Conservation (phyloP, 1,140 invertebrate genomes). For the Laupala kohalensis region DNA sequence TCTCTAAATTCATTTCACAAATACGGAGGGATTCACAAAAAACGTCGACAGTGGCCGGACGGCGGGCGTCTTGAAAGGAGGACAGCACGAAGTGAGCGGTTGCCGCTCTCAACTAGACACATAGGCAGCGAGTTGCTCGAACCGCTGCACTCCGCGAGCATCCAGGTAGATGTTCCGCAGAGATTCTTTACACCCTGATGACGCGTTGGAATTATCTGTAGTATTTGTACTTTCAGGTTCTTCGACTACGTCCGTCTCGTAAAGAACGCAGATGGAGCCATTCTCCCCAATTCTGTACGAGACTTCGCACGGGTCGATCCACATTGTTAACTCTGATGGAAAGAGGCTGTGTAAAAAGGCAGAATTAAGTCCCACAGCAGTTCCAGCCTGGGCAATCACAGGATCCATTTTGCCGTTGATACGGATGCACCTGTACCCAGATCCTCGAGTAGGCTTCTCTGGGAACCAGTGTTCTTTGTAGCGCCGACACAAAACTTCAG, state of each 20-base stretch:
- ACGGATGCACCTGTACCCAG: constrained; percentile 48
- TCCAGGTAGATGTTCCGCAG: constrained; percentile 20
- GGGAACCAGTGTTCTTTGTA: constrained; percentile 56
- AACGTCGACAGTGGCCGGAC: constrained; percentile 4
- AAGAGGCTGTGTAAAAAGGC: constrained; percentile 38
- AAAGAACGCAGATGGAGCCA: constrained; percentile 52
- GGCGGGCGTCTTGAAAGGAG: background rate
- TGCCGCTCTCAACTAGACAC: constrained; percentile 23
- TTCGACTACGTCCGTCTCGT: constrained; percentile 24
- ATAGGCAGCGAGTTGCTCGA: constrained; percentile 21
- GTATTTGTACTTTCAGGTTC: background rate
- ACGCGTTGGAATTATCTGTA: constrained; percentile 1
- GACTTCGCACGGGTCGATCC: constrained; percentile 53
- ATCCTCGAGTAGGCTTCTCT: constrained; percentile 46
- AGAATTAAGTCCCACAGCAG: constrained; percentile 36
- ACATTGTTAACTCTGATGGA: constrained; percentile 51
- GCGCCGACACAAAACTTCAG: constrained; percentile 36
- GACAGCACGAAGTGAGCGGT: background rate
- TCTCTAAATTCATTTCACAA: background rate
- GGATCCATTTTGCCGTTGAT: constrained; percentile 57
- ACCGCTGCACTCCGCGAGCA: constrained; percentile 18
- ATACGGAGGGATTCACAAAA: background rate
- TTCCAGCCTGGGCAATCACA: constrained; percentile 43
- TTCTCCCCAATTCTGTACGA: constrained; percentile 55
- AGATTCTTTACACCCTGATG: constrained; percentile 21